These are phyloP conservation scores for Caenorhabditis sp. DNA, from an alignment of 2,888 invertebrate genomes.

Conservation along the genomic window DNA sequence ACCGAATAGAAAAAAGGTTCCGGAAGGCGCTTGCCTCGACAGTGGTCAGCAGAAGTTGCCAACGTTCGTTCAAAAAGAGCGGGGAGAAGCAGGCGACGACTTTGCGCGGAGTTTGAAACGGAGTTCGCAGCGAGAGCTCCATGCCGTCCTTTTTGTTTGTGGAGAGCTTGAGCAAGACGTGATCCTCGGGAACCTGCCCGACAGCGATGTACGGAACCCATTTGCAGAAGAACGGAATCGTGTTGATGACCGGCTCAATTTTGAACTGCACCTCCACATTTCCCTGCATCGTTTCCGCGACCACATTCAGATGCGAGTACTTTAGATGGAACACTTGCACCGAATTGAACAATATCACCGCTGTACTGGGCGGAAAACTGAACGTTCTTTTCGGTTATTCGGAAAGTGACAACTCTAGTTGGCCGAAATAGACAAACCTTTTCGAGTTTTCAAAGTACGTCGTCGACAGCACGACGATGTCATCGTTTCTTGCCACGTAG, in stretches of 20 bases:
- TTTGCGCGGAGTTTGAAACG: constrained; percentile 37
- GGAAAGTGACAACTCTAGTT: not conserved
- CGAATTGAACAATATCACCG: constrained; percentile 73
- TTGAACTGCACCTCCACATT: constrained; percentile 46
- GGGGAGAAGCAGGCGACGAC: constrained; percentile 77
- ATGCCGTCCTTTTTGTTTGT: constrained; percentile 54
- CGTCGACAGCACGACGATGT: constrained; percentile 60
- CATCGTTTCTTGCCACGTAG: constrained; percentile 60
- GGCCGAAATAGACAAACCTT: constrained; percentile 12
- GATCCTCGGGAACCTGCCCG: constrained; percentile 57
- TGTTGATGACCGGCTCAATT: constrained; percentile 59
- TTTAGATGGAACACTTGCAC: constrained; percentile 68
- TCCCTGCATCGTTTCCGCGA: constrained; percentile 48
- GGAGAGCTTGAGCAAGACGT: constrained; percentile 46
- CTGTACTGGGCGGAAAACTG: constrained; percentile 69
- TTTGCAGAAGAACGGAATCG: constrained; percentile 66
- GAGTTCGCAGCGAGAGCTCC: constrained; percentile 53
- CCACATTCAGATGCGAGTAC: constrained; percentile 41
- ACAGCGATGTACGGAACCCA: constrained; percentile 65
- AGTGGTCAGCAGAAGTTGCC: constrained; percentile 73
- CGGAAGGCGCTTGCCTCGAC: constrained; percentile 53
- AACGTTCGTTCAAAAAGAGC: constrained; percentile 74
- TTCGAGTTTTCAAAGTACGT: constrained; percentile 59
- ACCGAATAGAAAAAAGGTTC: not conserved
- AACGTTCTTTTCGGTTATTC: not conserved